Evolutionary conservation across 1,140 invertebrate species (phyloP).

Genomic region (Metaphire vulgaris): DNA sequence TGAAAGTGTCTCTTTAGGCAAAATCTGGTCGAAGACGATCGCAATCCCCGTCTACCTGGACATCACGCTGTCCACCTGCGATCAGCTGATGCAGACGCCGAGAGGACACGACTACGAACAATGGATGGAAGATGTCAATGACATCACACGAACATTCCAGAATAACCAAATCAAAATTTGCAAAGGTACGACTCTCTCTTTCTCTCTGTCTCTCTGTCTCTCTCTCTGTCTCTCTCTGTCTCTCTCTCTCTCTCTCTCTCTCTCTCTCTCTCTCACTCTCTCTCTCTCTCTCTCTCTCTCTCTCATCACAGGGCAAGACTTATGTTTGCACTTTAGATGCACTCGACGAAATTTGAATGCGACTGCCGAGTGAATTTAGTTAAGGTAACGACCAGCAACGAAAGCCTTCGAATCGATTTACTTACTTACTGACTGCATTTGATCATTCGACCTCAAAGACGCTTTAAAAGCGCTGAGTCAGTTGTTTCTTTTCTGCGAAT

Average conservation of each 20-base stretch:
- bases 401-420: too few species aligned
- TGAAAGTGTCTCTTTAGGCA: neutral
- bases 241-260: neutral
- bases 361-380: too few species aligned
- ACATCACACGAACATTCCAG: neutral
- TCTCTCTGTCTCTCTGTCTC: neutral
- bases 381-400: too few species aligned
- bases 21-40: neutral
- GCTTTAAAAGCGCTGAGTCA: too few species aligned
- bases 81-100: neutral
- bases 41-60: neutral
- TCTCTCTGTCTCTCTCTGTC: neutral
- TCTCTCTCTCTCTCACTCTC: neutral
- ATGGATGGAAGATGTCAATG: neutral
- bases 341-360: too few species aligned
- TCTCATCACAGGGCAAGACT: too few species aligned
- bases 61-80: neutral
- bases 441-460: too few species aligned
- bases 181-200: neutral
- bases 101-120: neutral
- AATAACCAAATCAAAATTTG: neutral
- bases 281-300: constrained; percentile 1
- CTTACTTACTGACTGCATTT: too few species aligned
- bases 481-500: too few species aligned
- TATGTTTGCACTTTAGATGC: too few species aligned